These are phyloP conservation scores for Coreius guichenoti DNA, from an alignment of 2,797 vertebrate genomes.

Conservation along the genomic window DNA sequence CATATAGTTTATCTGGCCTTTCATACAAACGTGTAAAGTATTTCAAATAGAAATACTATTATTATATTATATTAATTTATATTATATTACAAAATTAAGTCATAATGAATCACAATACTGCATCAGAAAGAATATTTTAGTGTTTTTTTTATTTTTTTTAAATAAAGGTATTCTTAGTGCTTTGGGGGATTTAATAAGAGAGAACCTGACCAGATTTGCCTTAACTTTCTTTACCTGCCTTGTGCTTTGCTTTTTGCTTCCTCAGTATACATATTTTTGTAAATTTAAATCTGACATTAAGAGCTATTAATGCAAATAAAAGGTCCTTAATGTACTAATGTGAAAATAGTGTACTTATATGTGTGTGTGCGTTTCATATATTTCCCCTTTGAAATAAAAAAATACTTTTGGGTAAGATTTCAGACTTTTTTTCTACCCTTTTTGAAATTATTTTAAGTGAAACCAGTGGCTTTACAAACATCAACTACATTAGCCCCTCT, in stretches of 20 bases:
- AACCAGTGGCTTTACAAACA: not conserved
- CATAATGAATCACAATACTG: not conserved
- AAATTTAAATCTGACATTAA: slow-evolving; percentile 30
- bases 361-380: slow-evolving; percentile 71
- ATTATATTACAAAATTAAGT: not conserved
- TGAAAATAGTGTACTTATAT: slow-evolving; percentile 78
- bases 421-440: slow-evolving; percentile 73
- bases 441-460: slow-evolving; percentile 46
- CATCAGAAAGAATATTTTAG: not conserved
- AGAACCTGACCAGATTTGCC: not conserved
- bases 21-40: not conserved
- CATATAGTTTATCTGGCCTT: not conserved
- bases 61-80: not conserved
- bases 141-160: not conserved
- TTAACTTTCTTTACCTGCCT: not conserved
- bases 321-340: slow-evolving; percentile 75
- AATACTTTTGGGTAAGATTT: slow-evolving; percentile 78
- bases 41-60: not conserved
- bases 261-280: not conserved
- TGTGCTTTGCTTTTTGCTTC: not conserved
- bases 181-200: not conserved
- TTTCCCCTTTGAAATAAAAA: slow-evolving; percentile 79
- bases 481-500: not conserved
- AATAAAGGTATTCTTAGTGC: not conserved
- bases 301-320: slow-evolving; percentile 63